Conservation (phyloP, 2,888 invertebrate genomes). For the Graphium colonna region DNA sequence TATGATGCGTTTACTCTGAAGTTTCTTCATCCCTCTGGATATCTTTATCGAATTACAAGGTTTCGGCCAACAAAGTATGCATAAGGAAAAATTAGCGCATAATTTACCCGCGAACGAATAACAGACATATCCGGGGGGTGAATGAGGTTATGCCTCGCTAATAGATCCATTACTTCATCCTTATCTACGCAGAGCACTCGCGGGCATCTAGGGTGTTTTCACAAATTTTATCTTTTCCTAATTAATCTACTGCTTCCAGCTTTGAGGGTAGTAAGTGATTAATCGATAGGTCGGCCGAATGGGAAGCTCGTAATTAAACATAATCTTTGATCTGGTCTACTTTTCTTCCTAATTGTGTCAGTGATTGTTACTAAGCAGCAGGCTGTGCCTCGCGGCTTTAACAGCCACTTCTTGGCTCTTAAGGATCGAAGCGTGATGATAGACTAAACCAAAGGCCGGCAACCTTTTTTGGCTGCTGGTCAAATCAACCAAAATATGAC, state of each 20-base stretch:
- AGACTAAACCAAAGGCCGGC: too few species aligned
- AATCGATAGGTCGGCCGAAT: conserved; percentile 55
- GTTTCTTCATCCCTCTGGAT: too few species aligned
- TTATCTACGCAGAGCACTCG: conserved; percentile 67
- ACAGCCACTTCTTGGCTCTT: too few species aligned
- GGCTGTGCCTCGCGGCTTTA: too few species aligned
- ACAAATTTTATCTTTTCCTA: conserved; percentile 73
- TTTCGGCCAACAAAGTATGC: too few species aligned
- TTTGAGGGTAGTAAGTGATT: conserved; percentile 68
- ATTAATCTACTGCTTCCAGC: conserved; percentile 70
- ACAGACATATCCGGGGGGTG: conserved; percentile 38
- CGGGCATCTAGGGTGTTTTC: conserved; percentile 57
- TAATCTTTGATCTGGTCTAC: conserved; percentile 60
- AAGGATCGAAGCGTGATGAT: too few species aligned
- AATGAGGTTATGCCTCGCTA: conserved; percentile 46
- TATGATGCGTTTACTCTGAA: too few species aligned
- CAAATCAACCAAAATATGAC: too few species aligned
- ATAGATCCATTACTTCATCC: conserved; percentile 64
- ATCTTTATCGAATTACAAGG: conserved; percentile 9
- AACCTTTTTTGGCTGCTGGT: too few species aligned
- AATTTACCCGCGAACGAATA: conserved; percentile 52
- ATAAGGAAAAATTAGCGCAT: too few species aligned
- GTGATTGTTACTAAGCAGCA: too few species aligned
- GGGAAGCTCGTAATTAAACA: conserved; percentile 64
- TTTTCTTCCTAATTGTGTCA: conserved; percentile 39